phyloP scores from a whole-genome alignment of 2,888 invertebrate species.

The Globia sparganii region DNA sequence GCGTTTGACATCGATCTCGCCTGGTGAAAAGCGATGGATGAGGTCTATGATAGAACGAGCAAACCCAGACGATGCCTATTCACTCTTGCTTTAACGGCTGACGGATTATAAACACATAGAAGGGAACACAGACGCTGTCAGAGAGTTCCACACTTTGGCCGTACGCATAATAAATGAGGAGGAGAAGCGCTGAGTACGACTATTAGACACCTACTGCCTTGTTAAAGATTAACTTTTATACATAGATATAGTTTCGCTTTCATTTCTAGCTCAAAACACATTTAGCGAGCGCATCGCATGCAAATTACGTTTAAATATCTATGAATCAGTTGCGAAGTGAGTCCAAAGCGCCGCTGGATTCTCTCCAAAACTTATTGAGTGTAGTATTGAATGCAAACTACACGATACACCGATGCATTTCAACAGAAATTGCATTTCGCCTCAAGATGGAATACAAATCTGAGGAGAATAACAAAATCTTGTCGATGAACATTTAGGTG shows the following conservation, averaged over 20 bases:
- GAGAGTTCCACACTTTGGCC: background rate
- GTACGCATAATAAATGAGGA: background rate
- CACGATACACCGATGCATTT: conserved; percentile 45
- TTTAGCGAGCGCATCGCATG: conserved; percentile 39
- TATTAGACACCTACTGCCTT: background rate
- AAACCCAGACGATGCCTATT: background rate
- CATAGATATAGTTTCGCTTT: conserved; percentile 48
- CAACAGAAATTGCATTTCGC: conserved; percentile 58
- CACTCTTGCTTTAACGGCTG: background rate
- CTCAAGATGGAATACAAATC: conserved; percentile 63
- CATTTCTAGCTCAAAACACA: conserved; percentile 37
- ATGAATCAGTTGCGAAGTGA: conserved; percentile 43
- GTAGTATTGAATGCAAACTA: conserved; percentile 51
- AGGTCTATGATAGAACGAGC: background rate
- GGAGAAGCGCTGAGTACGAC: too few species aligned
- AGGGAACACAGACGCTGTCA: background rate
- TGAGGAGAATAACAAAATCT: conserved; percentile 66
- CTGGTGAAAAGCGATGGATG: background rate
- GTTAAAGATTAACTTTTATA: conserved; percentile 15
- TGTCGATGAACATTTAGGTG: conserved; percentile 74
- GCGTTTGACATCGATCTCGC: background rate
- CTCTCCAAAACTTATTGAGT: conserved; percentile 55
- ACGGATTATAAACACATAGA: background rate
- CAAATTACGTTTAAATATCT: conserved; percentile 56
- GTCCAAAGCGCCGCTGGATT: conserved; percentile 52